Percentiles rank a stretch among this genome's conserved stretches.
phyloP scores from a whole-genome alignment of 2,888 invertebrate genomes.

The Rhynchonema sp. region DNA sequence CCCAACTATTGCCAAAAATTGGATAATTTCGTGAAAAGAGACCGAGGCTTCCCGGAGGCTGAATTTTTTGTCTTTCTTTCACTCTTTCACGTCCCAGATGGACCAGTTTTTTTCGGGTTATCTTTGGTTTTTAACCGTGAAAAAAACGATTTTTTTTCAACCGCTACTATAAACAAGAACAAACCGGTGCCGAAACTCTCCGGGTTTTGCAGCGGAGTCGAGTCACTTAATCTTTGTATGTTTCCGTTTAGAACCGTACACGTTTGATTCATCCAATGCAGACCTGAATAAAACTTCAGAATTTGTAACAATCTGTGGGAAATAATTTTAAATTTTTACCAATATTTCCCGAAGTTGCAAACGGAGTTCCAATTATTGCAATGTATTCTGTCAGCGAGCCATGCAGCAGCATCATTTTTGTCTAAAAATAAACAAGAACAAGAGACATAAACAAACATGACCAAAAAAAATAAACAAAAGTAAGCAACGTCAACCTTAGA shows the following conservation, averaged over 20 bases:
- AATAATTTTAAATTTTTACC: constrained; percentile 2
- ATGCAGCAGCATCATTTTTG: constrained; percentile 4
- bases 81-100: too few species aligned
- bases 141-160: too few species aligned
- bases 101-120: too few species aligned
- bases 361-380: constrained; percentile 4
- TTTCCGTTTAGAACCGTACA: constrained; percentile 6
- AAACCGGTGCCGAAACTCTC: background rate
- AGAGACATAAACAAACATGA: too few species aligned
- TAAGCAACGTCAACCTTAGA: background rate
- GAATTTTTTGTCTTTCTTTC: too few species aligned
- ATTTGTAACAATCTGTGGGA: background rate
- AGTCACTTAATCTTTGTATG: background rate
- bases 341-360: constrained; percentile 1
- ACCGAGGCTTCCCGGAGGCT: too few species aligned
- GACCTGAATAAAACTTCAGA: constrained; percentile 1
- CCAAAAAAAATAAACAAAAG: too few species aligned
- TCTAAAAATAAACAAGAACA: background rate
- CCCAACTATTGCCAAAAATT: too few species aligned
- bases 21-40: too few species aligned
- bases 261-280: constrained; percentile 8
- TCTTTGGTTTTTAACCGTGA: too few species aligned
- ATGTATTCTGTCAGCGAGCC: constrained; percentile 7
- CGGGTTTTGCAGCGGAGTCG: background rate
- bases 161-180: too few species aligned